Evolutionary conservation across 2,113 vertebrate genomes (phyloP).

Genomic region (Sula dactylatra): DNA sequence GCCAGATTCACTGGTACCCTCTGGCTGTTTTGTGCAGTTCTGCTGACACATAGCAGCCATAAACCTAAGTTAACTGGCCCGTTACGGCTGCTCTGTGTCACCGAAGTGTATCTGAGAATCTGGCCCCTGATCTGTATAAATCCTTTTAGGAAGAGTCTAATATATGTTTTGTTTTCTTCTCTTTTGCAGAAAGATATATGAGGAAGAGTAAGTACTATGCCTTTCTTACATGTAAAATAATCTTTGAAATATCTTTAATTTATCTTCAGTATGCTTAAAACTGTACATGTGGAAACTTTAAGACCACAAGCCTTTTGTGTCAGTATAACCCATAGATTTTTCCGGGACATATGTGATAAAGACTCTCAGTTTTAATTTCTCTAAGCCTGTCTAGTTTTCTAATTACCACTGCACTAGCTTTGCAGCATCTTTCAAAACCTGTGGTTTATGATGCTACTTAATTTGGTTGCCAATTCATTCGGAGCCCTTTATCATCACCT

Average conservation of each 20-base stretch:
- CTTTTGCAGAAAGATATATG: conserved; percentile 88
- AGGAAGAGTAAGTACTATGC: conserved; percentile 87
- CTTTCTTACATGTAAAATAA: neutral
- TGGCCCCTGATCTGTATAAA: neutral
- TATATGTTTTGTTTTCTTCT: conserved; percentile 28
- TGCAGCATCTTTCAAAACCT: neutral
- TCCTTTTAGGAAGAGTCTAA: conserved; percentile 11
- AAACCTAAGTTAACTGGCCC: neutral
- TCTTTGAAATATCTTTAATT: neutral
- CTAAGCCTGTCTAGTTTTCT: neutral
- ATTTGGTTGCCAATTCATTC: neutral
- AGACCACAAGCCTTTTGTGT: neutral
- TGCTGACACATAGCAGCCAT: neutral
- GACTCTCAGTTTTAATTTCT: neutral
- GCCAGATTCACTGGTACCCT: neutral
- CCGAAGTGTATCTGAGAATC: neutral
- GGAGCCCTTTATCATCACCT: neutral
- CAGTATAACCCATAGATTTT: neutral
- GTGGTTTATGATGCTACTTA: neutral
- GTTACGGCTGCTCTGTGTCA: neutral
- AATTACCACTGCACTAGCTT: neutral
- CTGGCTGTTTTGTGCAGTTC: neutral
- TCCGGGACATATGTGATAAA: neutral
- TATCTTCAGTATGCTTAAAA: neutral
- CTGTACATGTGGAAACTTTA: neutral